Percentiles rank a stretch among this genome's conserved stretches.
Conservation (phyloP, 1,140 invertebrate species). For the Tetragnatha versicolor region DNA sequence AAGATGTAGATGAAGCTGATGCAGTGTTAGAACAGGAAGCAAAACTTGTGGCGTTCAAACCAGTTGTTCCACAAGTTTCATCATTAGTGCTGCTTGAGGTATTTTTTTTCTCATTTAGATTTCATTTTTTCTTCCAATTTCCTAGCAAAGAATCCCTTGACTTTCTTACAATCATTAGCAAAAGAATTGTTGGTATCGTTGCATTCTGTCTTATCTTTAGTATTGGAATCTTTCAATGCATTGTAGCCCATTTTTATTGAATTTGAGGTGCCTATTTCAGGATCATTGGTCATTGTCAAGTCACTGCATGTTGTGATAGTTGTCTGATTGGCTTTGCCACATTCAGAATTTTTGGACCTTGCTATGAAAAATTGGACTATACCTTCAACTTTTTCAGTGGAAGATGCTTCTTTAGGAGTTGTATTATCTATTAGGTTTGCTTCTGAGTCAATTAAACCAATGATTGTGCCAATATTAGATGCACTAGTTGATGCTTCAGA, state of each 20-base stretch:
- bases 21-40: too few species aligned
- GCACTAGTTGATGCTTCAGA: not conserved
- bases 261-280: not conserved
- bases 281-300: not conserved
- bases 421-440: not conserved
- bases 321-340: not conserved
- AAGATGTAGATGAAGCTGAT: not conserved
- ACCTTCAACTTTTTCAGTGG: too few species aligned
- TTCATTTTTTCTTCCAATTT: conserved; percentile 39
- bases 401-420: not conserved
- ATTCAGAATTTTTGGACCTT: too few species aligned
- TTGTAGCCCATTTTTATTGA: too few species aligned
- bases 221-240: not conserved
- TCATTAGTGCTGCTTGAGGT: too few species aligned
- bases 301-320: not conserved
- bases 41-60: too few species aligned
- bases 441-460: conserved; percentile 32
- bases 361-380: too few species aligned
- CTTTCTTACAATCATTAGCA: conserved; percentile 63
- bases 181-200: conserved; percentile 42
- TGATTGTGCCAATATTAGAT: conserved; percentile 18
- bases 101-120: too few species aligned
- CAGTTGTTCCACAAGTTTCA: too few species aligned
- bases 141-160: conserved; percentile 40
- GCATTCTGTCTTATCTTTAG: not conserved